Evolutionary conservation across 2,113 vertebrate species (phyloP).

Genomic region (Lepus timidus): DNA sequence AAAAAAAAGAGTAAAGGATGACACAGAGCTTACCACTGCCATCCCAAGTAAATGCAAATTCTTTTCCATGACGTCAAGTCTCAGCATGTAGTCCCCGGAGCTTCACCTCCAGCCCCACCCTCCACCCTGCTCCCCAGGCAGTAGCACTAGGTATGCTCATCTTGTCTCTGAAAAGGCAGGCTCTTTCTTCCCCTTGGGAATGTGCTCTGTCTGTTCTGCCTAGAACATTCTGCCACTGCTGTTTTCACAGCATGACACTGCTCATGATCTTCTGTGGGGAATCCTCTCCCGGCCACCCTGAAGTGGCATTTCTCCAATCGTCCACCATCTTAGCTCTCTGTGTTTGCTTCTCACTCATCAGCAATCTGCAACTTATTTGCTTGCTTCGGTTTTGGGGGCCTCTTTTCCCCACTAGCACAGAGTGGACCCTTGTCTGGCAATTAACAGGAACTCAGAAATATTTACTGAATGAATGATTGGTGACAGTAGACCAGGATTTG

Average conservation of each 20-base stretch:
- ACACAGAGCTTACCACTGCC: not conserved
- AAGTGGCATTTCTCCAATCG: not conserved
- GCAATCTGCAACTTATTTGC: not conserved
- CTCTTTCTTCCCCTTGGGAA: not conserved
- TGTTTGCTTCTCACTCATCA: not conserved
- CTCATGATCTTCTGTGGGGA: not conserved
- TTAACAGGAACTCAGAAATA: not conserved
- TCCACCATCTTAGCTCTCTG: not conserved
- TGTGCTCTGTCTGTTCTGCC: not conserved
- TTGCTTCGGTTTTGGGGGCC: not conserved
- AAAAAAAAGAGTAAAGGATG: too few species aligned
- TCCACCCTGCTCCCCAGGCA: not conserved
- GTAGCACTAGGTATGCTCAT: not conserved
- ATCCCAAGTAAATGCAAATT: not conserved
- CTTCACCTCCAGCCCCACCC: not conserved
- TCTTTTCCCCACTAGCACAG: not conserved
- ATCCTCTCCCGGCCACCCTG: not conserved
- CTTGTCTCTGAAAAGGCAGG: slow-evolving; percentile 9
- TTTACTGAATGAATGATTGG: not conserved
- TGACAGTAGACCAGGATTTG: not conserved
- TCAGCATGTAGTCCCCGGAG: not conserved
- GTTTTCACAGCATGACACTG: not conserved
- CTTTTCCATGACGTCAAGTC: not conserved
- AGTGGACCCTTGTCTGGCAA: not conserved
- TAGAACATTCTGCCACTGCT: not conserved